Conservation (phyloP, 2,113 vertebrate species). For the Helogale parvula region DNA sequence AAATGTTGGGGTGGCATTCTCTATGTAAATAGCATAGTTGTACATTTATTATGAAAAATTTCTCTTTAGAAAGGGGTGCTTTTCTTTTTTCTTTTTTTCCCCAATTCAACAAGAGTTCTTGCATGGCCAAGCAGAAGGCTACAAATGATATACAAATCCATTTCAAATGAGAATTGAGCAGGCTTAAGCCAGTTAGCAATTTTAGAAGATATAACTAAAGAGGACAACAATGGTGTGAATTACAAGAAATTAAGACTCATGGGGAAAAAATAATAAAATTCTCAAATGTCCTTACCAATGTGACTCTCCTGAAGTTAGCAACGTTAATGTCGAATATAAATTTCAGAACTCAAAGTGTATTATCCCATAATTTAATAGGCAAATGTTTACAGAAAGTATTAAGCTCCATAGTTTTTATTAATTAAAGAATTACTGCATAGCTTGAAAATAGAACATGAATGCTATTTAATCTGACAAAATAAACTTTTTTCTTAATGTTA, state of each 20-base stretch:
- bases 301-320: neutral
- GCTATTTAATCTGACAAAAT: neutral
- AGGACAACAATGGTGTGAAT: neutral
- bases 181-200: neutral
- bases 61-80: neutral
- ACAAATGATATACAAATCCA: neutral
- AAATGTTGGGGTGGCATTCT: rapidly evolving
- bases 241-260: neutral
- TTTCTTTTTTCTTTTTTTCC: neutral
- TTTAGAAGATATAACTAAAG: neutral
- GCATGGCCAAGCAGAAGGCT: neutral
- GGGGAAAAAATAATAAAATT: neutral
- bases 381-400: neutral
- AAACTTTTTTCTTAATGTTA: neutral
- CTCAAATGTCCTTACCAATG: neutral
- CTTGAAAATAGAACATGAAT: neutral
- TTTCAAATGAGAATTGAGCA: neutral
- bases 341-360: neutral
- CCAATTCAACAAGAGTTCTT: neutral
- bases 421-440: neutral
- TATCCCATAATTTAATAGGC: neutral
- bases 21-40: neutral
- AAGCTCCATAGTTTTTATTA: neutral
- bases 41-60: neutral
- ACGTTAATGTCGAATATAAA: neutral